These are phyloP conservation scores for Pseudobourletiella spinata DNA, from an alignment of 1,140 invertebrate genomes.

Conservation along the genomic window DNA sequence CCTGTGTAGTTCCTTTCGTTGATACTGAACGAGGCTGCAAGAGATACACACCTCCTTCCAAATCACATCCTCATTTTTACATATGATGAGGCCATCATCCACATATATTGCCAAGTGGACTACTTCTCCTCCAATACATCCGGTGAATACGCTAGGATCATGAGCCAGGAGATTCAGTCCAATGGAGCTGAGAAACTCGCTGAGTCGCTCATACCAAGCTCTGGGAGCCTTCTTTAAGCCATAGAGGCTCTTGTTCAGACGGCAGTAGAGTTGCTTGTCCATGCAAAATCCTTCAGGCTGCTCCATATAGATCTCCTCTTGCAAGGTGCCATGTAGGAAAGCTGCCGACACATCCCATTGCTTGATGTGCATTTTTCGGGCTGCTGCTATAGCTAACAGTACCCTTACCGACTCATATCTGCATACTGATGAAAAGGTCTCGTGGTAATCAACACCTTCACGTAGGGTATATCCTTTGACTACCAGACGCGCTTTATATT, in stretches of 20 bases:
- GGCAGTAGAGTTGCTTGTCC: constrained; percentile 27
- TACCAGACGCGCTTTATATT: constrained; percentile 39
- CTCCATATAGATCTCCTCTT: constrained; percentile 42
- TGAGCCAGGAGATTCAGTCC: constrained; percentile 38
- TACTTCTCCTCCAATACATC: constrained; percentile 17
- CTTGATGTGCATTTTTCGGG: constrained; percentile 34
- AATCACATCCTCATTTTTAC: constrained; percentile 10
- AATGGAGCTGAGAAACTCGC: constrained; percentile 37
- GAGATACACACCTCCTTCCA: no score
- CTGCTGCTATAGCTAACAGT: constrained; percentile 37
- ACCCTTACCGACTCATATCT: constrained; percentile 37
- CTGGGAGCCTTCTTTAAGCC: constrained; percentile 36
- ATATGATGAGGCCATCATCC: constrained; percentile 43
- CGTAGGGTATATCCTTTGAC: constrained; percentile 40
- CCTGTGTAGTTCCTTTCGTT: no score
- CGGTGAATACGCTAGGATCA: constrained; percentile 41
- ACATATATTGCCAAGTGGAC: constrained; percentile 43
- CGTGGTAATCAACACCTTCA: constrained; percentile 39
- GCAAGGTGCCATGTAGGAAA: constrained; percentile 40
- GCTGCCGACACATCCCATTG: constrained; percentile 43
- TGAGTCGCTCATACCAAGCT: constrained; percentile 28
- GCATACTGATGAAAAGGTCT: constrained; percentile 42
- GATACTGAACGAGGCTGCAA: no score
- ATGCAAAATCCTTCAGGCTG: constrained; percentile 36
- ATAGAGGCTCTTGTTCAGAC: constrained; percentile 36